A percentile compares a stretch with the other conserved stretches of the same genome.
phyloP scores from a whole-genome alignment of 2,113 vertebrate genomes.

The Xenopus laevis region DNA sequence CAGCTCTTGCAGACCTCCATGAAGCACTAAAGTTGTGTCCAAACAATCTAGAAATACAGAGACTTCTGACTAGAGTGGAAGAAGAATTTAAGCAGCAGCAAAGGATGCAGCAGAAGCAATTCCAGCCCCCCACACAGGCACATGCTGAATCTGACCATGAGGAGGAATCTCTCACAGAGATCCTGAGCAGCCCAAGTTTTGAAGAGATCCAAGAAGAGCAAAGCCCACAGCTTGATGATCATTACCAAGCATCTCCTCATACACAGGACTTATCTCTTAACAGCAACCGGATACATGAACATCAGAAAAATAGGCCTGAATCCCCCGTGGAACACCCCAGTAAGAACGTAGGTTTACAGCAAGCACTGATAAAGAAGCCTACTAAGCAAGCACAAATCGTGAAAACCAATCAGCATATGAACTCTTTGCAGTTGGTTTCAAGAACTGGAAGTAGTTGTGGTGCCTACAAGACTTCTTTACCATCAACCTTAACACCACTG shows the following conservation, averaged over 20 bases:
- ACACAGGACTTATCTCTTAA: constrained; percentile 53
- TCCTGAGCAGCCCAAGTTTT: constrained; percentile 51
- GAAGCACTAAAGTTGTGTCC: constrained; percentile 90
- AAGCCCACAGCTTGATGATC: constrained; percentile 50
- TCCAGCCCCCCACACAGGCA: constrained; percentile 54
- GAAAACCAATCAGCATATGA: constrained; percentile 89
- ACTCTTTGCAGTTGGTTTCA: constrained; percentile 61
- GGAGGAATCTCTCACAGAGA: constrained; percentile 59
- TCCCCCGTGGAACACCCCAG: constrained; percentile 69
- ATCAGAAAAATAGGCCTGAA: constrained; percentile 59
- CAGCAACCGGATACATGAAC: constrained; percentile 70
- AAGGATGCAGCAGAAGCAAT: constrained; percentile 74
- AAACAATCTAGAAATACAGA: constrained; percentile 84
- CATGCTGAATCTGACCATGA: constrained; percentile 76
- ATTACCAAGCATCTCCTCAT: constrained; percentile 47
- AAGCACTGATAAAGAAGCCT: constrained; percentile 80
- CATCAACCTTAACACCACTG: constrained; percentile 72
- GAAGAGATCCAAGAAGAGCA: constrained; percentile 66
- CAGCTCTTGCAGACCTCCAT: constrained; percentile 83
- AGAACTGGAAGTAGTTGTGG: constrained; percentile 50
- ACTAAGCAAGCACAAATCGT: constrained; percentile 94
- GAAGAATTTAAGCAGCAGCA: constrained; percentile 93
- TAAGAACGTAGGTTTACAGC: constrained; percentile 69
- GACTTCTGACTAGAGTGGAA: constrained; percentile 85
- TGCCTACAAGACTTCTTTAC: constrained; percentile 56